Base-by-base conservation (phyloP, 2,113 vertebrate species). In the Corythornis vintsioides region DNA sequence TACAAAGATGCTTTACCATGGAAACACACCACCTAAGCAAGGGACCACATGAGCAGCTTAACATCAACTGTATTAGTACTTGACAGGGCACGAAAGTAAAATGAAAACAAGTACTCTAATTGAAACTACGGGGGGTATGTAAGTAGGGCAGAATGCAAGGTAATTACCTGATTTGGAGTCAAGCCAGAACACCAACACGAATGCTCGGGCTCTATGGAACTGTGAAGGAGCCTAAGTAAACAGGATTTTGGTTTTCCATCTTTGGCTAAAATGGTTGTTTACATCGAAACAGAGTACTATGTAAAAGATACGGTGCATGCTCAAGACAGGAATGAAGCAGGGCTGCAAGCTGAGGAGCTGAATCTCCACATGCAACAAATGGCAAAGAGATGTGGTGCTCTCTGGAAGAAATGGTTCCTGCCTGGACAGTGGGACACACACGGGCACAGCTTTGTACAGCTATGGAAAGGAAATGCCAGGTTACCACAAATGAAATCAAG, bases 41-140 rank as follows among this genome's bases (percentile, higher is more conserved):
- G 61, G 61, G 86, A 90, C 86, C 92, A 92, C 84, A 95, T 0
- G 3, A 93, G 67, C 66, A 90, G 83, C 60, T 91, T 77, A 92
- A 60, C 40, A 82, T 82, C 74, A 90, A 83, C 57, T 47, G 26
- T 64, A 86, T 93, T 90, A 95, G 75, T 72, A 93, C 83, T 48
- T 94, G 89, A 97, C 92, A 89, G 94, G 80, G 89, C 76, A 92
- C 84, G 91, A 93, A 94, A 95, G 75, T 70, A 89, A 93, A 91
- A 89, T 63, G 93, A 92, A 89, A 97, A 88, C 92, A 96, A 94
- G 85, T 83, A 78, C 67, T 91, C 47, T 96, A 96, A 97, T 91
- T 96, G 96, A 97, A 97, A 88, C 93, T 85, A 72, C 8, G 4
- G 95, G 94, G 74, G 83, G 88, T 59, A 75, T 74, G 77, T 87